A percentile compares a stretch with the other conserved stretches of the same genome.
phyloP scores from a whole-genome alignment of 2,797 vertebrate species.

The Neosilurus hyrtlii region DNA sequence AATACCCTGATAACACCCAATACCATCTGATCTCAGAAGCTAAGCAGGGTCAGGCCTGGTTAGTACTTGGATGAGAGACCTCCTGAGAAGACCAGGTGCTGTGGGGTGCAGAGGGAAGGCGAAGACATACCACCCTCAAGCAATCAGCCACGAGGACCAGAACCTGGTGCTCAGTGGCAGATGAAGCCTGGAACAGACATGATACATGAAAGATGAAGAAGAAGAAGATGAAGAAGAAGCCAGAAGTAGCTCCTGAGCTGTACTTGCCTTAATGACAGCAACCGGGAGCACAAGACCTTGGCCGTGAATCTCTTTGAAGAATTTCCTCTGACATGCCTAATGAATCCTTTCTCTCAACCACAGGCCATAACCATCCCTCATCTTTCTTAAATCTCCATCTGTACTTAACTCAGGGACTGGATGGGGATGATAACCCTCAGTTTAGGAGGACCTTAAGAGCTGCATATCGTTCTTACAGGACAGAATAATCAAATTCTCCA shows the following conservation, averaged over 20 bases:
- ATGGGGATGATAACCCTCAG: background rate
- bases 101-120: too few relatives aligned
- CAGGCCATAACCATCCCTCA: conserved; percentile 23
- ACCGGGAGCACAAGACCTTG: conserved; percentile 15
- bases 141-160: too few relatives aligned
- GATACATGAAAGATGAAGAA: too few relatives aligned
- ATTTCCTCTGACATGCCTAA: conserved; percentile 26
- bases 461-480: background rate
- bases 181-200: too few relatives aligned
- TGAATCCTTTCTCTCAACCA: conserved; percentile 13
- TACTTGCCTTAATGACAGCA: conserved; percentile 21
- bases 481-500: conserved; percentile 32
- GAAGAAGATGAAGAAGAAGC: too few relatives aligned
- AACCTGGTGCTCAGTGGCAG: too few relatives aligned
- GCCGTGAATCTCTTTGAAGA: conserved; percentile 1
- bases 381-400: background rate
- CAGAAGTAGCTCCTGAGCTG: background rate
- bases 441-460: conserved; percentile 17
- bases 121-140: too few relatives aligned
- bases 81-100: too few relatives aligned
- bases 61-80: too few relatives aligned
- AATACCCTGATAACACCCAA: too few relatives aligned
- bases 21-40: too few relatives aligned
- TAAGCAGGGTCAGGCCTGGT: too few relatives aligned
- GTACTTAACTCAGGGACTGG: conserved; percentile 12